These are phyloP conservation scores for Panulirus ornatus DNA, from an alignment of 1,140 invertebrate genomes.

Conservation along the genomic window DNA sequence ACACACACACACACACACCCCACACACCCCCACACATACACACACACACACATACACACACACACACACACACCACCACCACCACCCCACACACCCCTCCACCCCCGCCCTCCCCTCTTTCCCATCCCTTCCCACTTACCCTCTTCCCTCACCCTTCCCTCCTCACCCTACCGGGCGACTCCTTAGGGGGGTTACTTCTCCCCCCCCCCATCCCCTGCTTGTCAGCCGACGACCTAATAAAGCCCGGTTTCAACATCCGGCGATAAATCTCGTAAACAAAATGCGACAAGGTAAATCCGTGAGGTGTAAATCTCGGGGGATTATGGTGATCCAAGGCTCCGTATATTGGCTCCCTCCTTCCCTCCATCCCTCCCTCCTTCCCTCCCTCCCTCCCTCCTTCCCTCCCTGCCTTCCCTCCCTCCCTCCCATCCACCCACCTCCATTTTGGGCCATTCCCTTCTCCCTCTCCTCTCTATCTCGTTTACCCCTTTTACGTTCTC, in stretches of 20 bases:
- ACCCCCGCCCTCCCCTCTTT: too few relatives aligned
- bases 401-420: background rate
- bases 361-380: background rate
- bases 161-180: too few relatives aligned
- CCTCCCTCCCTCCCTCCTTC: background rate
- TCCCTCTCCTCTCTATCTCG: background rate
- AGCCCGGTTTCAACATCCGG: background rate
- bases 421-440: background rate
- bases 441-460: background rate
- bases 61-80: too few relatives aligned
- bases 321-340: background rate
- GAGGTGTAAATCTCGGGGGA: background rate
- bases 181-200: too few relatives aligned
- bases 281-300: conserved; percentile 7
- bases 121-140: too few relatives aligned
- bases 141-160: too few relatives aligned
- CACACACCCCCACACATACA: too few relatives aligned
- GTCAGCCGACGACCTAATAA: background rate
- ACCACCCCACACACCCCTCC: too few relatives aligned
- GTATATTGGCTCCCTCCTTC: background rate
- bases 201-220: background rate
- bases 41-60: too few relatives aligned
- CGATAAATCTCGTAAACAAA: conserved; percentile 21
- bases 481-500: too few relatives aligned
- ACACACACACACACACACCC: too few relatives aligned